Evolutionary conservation across 2,888 invertebrate species (phyloP).

Genomic region (Siphlonurus alternatus): DNA sequence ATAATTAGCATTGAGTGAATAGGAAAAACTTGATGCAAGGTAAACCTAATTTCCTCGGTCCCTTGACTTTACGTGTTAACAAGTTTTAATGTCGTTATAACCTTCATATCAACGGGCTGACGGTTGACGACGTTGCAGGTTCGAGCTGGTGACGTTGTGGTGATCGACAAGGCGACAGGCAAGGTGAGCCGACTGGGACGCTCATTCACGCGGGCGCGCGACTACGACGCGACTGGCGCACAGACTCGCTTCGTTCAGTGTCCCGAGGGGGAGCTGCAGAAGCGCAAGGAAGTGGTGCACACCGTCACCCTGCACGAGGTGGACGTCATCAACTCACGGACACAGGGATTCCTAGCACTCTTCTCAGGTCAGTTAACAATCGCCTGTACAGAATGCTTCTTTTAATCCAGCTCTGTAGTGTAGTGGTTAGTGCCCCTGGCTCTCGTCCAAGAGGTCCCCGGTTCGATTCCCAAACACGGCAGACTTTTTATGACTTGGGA

Average conservation of each 20-base stretch:
- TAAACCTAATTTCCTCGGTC: too few species aligned
- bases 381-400: too few species aligned
- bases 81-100: too few species aligned
- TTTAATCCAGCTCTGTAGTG: too few species aligned
- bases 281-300: conserved; percentile 91
- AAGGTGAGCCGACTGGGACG: conserved; percentile 80
- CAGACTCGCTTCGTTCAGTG: conserved; percentile 76
- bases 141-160: conserved; percentile 90
- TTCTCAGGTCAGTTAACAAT: conserved; percentile 55
- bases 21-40: too few species aligned
- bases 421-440: not conserved
- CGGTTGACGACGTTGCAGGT: too few species aligned
- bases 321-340: conserved; percentile 96
- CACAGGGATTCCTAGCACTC: conserved; percentile 91
- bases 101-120: too few species aligned
- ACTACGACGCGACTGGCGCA: conserved; percentile 91
- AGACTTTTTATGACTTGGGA: too few species aligned
- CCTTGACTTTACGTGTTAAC: too few species aligned
- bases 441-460: too few species aligned
- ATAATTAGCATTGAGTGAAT: too few species aligned
- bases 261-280: conserved; percentile 96
- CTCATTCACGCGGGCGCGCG: conserved; percentile 88
- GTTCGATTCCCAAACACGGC: too few species aligned
- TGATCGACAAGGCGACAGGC: conserved; percentile 96
- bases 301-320: conserved; percentile 98